Conservation (phyloP, 2,888 invertebrate species). For the Oscheius sp. region DNA sequence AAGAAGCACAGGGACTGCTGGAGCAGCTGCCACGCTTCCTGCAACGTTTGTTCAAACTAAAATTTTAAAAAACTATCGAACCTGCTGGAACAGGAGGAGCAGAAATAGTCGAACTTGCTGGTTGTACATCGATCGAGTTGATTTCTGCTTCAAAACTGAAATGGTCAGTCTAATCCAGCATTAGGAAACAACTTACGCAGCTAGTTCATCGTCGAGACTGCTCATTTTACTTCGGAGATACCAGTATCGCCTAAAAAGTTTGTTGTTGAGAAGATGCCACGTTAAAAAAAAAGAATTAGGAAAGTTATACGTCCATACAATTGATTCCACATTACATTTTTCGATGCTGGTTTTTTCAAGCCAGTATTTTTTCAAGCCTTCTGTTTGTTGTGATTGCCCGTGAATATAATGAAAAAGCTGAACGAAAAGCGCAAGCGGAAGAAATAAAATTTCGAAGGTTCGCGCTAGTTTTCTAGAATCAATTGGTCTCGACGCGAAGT, state of each 20-base stretch:
- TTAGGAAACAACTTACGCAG: conserved; percentile 51
- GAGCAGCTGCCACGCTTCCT: conserved; percentile 11
- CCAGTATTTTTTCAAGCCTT: no score
- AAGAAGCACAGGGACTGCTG: neutral
- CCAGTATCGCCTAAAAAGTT: neutral
- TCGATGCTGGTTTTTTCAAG: no score
- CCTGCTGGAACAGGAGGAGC: conserved; percentile 32
- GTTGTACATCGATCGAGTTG: conserved; percentile 42
- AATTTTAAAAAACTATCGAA: conserved; percentile 25
- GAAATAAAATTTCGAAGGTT: no score
- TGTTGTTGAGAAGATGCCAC: neutral
- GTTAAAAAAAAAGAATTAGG: neutral
- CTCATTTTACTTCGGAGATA: conserved; percentile 3
- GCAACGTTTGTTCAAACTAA: neutral
- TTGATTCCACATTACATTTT: no score
- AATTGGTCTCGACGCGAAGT: conserved; percentile 3
- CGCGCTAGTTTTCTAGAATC: neutral
- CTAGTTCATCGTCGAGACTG: conserved; percentile 59
- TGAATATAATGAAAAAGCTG: no score
- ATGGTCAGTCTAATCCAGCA: neutral
- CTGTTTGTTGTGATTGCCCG: neutral
- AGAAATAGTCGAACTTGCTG: conserved; percentile 19
- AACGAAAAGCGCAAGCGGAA: no score
- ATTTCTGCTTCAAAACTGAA: conserved; percentile 58
- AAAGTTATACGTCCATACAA: no score